These are phyloP conservation scores for Brachyalestes nurse DNA, from an alignment of 2,797 vertebrate species.

Conservation along the genomic window DNA sequence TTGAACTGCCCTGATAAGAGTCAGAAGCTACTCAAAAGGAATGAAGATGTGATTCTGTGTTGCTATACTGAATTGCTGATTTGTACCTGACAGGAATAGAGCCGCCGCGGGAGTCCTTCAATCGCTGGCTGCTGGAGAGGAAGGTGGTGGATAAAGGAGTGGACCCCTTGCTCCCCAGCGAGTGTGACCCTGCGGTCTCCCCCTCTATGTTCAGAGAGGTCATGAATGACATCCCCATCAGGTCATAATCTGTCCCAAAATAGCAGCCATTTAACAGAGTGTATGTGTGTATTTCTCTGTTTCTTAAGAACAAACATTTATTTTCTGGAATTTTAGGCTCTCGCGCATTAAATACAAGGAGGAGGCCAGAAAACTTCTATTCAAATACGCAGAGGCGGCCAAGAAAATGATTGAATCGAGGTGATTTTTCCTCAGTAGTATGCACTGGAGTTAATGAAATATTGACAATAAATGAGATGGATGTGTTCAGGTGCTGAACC, in stretches of 20 bases:
- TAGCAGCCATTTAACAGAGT: neutral
- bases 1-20: neutral
- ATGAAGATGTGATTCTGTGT: neutral
- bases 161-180: slow-evolving; percentile 92
- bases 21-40: neutral
- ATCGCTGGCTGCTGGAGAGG: slow-evolving; percentile 95
- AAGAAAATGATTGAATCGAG: slow-evolving; percentile 97
- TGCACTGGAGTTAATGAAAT: neutral
- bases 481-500: neutral
- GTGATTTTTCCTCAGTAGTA: slow-evolving; percentile 66
- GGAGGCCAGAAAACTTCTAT: slow-evolving; percentile 92
- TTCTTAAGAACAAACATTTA: neutral
- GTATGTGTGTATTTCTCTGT: neutral
- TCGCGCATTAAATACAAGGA: slow-evolving; percentile 98
- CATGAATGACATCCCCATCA: slow-evolving; percentile 99
- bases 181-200: slow-evolving; percentile 92
- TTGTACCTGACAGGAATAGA: slow-evolving; percentile 86
- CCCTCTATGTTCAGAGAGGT: slow-evolving; percentile 98
- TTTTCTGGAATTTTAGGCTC: slow-evolving; percentile 76
- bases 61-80: slow-evolving; percentile 46
- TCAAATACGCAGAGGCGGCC: slow-evolving; percentile 96
- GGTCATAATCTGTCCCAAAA: slow-evolving; percentile 70
- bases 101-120: slow-evolving; percentile 95
- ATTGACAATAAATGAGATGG: neutral
- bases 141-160: slow-evolving; percentile 94